These are phyloP conservation scores for Cyprinodon brontotheroides DNA, from an alignment of 2,113 vertebrate species.

Conservation along the genomic window DNA sequence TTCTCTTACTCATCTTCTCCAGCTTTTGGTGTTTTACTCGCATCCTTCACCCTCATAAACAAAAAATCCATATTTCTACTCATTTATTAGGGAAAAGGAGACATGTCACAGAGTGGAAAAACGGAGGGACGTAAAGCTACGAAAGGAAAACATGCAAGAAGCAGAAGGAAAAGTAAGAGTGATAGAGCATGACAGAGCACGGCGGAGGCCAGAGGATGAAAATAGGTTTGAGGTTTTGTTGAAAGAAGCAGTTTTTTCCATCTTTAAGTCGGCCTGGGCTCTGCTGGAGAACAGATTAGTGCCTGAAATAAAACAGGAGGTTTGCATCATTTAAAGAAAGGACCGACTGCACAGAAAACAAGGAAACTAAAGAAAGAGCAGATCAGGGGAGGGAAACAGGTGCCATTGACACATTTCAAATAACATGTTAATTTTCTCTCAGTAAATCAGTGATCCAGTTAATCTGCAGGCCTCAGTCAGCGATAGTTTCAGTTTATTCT, in stretches of 20 bases:
- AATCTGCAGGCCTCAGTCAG: no score
- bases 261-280: conserved; percentile 30
- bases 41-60: not conserved
- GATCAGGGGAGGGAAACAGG: not conserved
- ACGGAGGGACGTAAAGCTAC: conserved; percentile 35
- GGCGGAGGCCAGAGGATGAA: conserved; percentile 46
- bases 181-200: conserved; percentile 61
- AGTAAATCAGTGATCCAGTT: not conserved
- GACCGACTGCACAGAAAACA: not conserved
- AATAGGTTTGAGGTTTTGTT: conserved; percentile 65
- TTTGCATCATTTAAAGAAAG: conserved; percentile 8
- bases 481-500: no score
- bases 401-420: not conserved
- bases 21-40: conserved; percentile 23
- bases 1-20: conserved; percentile 21
- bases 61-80: not conserved
- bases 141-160: conserved; percentile 38
- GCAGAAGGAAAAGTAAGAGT: conserved; percentile 55
- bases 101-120: conserved; percentile 46
- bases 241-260: conserved; percentile 46
- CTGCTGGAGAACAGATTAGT: conserved; percentile 56
- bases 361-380: not conserved
- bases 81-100: conserved; percentile 8
- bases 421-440: not conserved
- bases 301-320: conserved; percentile 12